A percentile compares a stretch with the other conserved stretches of the same genome.
phyloP scores from a whole-genome alignment of 2,888 invertebrate species.

The Apodemia hepburni region DNA sequence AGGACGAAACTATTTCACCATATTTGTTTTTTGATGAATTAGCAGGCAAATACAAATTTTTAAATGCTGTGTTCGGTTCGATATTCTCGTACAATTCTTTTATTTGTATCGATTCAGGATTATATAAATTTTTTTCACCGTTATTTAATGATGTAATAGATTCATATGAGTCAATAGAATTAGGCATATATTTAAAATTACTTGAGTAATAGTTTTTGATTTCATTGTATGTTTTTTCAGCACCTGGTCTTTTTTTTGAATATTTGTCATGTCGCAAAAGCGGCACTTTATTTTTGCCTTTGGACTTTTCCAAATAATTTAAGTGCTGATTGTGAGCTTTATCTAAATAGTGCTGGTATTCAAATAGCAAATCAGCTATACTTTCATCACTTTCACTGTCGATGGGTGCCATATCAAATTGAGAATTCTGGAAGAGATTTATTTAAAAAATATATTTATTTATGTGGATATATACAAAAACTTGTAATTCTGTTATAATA shows the following conservation, averaged over 20 bases:
- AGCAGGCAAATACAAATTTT: background rate
- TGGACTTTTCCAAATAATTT: constrained; percentile 51
- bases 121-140: background rate
- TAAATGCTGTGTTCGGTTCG: constrained; percentile 34
- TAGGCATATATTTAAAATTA: constrained; percentile 21
- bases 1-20: constrained; percentile 38
- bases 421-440: constrained; percentile 46
- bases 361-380: constrained; percentile 57
- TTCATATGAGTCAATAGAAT: constrained; percentile 44
- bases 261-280: constrained; percentile 50
- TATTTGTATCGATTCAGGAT: background rate
- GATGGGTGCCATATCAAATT: constrained; percentile 43
- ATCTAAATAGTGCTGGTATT: constrained; percentile 66
- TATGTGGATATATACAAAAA: too few species aligned
- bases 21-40: constrained; percentile 12
- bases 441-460: background rate
- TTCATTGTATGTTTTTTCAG: constrained; percentile 40
- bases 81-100: constrained; percentile 41
- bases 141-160: constrained; percentile 43
- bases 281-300: constrained; percentile 64
- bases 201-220: constrained; percentile 21
- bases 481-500: background rate
- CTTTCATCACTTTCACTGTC: constrained; percentile 63
- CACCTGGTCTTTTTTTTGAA: constrained; percentile 42
- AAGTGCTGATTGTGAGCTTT: constrained; percentile 61